A percentile compares a stretch with the other conserved stretches of the same genome.
Evolutionary conservation across 2,888 invertebrate species (phyloP).

Genomic region (Philonicus albiceps): DNA sequence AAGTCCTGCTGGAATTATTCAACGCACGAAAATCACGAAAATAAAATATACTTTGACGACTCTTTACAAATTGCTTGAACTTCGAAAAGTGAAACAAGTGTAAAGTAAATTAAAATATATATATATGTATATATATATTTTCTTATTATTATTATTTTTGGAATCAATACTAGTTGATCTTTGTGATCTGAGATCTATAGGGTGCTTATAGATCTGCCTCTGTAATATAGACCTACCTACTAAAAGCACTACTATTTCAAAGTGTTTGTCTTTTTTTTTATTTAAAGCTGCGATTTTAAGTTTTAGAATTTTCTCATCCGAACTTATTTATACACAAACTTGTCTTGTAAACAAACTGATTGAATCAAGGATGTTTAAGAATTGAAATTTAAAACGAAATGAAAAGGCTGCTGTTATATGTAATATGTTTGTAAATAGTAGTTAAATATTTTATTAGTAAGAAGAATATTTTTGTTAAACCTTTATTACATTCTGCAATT

Average conservation of each 20-base stretch:
- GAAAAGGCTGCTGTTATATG: conserved; percentile 44
- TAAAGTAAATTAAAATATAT: background rate
- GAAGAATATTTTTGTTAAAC: conserved; percentile 45
- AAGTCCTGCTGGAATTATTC: background rate
- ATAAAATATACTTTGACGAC: background rate
- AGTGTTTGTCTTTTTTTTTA: conserved; percentile 12
- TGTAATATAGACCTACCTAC: conserved; percentile 16
- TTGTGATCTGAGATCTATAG: conserved; percentile 44
- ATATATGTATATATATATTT: background rate
- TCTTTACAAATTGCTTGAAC: background rate
- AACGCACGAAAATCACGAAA: conserved; percentile 29
- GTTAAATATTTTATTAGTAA: conserved; percentile 35
- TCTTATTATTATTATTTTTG: background rate
- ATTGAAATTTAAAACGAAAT: conserved; percentile 38
- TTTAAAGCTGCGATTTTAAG: conserved; percentile 32
- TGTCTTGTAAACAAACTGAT: background rate
- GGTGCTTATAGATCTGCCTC: conserved; percentile 41
- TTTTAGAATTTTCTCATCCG: conserved; percentile 24
- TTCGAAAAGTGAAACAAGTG: background rate
- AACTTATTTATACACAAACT: conserved; percentile 25
- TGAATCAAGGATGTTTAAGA: conserved; percentile 23
- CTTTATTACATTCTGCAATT: conserved; percentile 49
- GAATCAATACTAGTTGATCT: conserved; percentile 39
- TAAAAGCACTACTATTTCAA: background rate
- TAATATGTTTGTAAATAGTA: conserved; percentile 43